A percentile compares a stretch with the other conserved stretches of the same genome.
These are phyloP conservation scores for Epirrita christyi DNA, from an alignment of 2,888 invertebrate species.

Conservation along the genomic window DNA sequence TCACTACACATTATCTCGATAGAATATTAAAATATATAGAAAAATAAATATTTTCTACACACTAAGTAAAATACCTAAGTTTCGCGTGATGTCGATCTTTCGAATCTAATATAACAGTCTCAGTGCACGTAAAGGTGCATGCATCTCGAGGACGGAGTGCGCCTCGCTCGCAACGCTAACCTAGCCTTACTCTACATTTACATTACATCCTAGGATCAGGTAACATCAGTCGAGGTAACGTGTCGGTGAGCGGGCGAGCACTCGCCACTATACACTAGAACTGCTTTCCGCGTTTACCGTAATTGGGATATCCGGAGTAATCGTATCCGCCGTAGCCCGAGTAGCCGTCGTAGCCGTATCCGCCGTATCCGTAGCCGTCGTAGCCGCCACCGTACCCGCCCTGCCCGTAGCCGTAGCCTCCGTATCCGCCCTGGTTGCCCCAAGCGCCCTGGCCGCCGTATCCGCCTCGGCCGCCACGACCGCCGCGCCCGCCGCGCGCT, in stretches of 20 bases:
- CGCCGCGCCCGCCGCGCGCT: conserved; percentile 88
- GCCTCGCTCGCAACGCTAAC: conserved; percentile 72
- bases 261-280: conserved; percentile 67
- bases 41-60: conserved; percentile 85
- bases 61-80: conserved; percentile 82
- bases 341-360: conserved; percentile 91
- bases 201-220: conserved; percentile 81
- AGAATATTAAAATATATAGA: conserved; percentile 75
- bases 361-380: conserved; percentile 90
- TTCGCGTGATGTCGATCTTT: conserved; percentile 81
- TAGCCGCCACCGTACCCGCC: conserved; percentile 90
- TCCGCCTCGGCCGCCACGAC: conserved; percentile 89
- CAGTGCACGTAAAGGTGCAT: conserved; percentile 69
- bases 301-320: conserved; percentile 92
- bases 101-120: conserved; percentile 68
- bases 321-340: conserved; percentile 92
- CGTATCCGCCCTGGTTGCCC: conserved; percentile 87
- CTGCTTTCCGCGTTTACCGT: conserved; percentile 88
- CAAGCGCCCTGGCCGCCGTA: conserved; percentile 87
- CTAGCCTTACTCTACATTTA: conserved; percentile 76
- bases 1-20: conserved; percentile 84
- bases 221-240: conserved; percentile 85
- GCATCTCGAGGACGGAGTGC: conserved; percentile 79
- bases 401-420: conserved; percentile 89
- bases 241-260: conserved; percentile 79